Evolutionary conservation across 1,140 invertebrate genomes (phyloP), one percentile per base, ranked within the genome.

Genomic region (Aleiodes sp.): DNA sequence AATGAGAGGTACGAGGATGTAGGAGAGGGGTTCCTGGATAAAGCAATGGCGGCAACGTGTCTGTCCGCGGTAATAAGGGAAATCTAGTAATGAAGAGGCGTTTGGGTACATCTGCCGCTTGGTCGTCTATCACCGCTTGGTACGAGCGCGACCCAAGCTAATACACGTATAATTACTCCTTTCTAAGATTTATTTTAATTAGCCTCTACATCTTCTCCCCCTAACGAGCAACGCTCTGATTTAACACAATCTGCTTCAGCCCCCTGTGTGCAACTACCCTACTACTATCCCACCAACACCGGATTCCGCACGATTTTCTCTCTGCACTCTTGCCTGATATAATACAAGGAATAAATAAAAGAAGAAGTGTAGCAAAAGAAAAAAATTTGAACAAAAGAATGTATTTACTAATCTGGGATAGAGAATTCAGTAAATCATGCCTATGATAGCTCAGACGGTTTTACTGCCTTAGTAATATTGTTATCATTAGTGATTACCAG

Each of bases 171-270:
- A 86, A 86, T 86, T 85, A 85, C 83, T 85, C 84, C 79, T 80
- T 83, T 82, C 84, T 83, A 85, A 86, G 83, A 86, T 86, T 86
- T 86, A 86, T 86, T 86, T 86, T 85, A 86, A 85, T 85, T 85
- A 85, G 82, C 75, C 78, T 73, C 78, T 85, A 84, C 79, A 84
- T 85, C 83, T 85, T 85, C 77, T 75, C 69, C 68, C 71, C 67
- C 80, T 84, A 85, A 85, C 82, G 83, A 85, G 79, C 83, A 70
- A 64, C 14, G 76, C 79, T 80, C 83, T 82, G 82, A 85, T 85
- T 84, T 82, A 82, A 78, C 76, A 74, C 73, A 76, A 78, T 75
- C 77, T 82, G 80, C 76, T 81, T 80, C 77, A 76, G 72, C 65
- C 76, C 76, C 78, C 72, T 61, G 39, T 33, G 21, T 14, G 16